A percentile compares a stretch with the other conserved stretches of the same genome.
Evolutionary conservation across 2,888 invertebrate species (phyloP).

Genomic region (Tinea semifulvella): DNA sequence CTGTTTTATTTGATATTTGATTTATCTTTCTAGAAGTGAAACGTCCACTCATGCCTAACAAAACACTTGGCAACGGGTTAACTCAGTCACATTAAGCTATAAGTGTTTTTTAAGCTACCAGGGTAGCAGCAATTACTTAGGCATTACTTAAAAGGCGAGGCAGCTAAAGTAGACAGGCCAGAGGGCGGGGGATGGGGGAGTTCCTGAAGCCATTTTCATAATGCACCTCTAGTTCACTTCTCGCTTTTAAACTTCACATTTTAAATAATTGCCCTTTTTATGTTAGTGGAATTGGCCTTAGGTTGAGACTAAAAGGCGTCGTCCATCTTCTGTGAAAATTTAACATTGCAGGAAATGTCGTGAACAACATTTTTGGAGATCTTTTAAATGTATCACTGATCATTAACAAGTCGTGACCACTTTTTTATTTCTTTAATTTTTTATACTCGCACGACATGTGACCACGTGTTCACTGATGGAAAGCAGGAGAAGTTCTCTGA

Average conservation of each 20-base stretch:
- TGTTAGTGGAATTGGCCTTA: conserved; percentile 18
- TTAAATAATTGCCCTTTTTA: conserved; percentile 43
- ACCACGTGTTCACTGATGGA: too few relatives aligned
- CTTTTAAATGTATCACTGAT: too few relatives aligned
- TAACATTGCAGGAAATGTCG: too few relatives aligned
- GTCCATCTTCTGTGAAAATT: neutral
- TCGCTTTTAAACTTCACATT: conserved; percentile 46
- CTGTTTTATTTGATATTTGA: too few relatives aligned
- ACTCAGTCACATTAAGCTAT: neutral
- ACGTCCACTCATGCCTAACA: too few relatives aligned
- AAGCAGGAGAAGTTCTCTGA: too few relatives aligned
- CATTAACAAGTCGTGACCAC: too few relatives aligned
- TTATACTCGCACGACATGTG: too few relatives aligned
- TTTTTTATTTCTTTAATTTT: too few relatives aligned
- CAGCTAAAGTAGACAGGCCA: conserved; percentile 17
- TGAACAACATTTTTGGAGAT: too few relatives aligned
- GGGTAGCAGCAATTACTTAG: conserved; percentile 12
- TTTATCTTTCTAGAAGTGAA: too few relatives aligned
- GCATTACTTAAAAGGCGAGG: conserved; percentile 11
- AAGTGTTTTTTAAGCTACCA: conserved; percentile 6
- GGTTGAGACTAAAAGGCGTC: neutral
- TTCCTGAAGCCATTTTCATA: conserved; percentile 47
- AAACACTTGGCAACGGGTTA: conserved; percentile 8
- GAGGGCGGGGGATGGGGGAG: conserved; percentile 18
- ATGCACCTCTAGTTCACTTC: conserved; percentile 38